Conservation (phyloP, 2,113 vertebrate genomes). For the Crocuta crocuta region DNA sequence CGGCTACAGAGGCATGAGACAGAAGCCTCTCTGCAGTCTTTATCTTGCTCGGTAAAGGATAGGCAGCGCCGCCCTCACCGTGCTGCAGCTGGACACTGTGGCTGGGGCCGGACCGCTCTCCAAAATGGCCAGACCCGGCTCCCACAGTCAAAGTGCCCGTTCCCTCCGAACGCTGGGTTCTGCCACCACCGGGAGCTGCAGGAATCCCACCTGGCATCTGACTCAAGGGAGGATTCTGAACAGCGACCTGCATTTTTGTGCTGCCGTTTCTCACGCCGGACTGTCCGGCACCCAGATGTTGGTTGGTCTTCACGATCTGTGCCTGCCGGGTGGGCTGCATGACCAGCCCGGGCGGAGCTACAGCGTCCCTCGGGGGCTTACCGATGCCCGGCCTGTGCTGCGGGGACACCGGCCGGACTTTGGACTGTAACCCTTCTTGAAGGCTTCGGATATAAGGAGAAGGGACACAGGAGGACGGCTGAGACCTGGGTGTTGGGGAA, state of each 20-base stretch:
- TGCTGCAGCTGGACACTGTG: slow-evolving; percentile 81
- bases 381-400: slow-evolving; percentile 85
- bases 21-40: slow-evolving; percentile 87
- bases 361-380: slow-evolving; percentile 87
- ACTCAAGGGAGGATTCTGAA: slow-evolving; percentile 91
- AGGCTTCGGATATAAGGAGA: slow-evolving; percentile 86
- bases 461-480: slow-evolving; percentile 79
- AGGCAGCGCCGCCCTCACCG: slow-evolving; percentile 79
- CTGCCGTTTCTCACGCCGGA: slow-evolving; percentile 79
- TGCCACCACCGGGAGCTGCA: slow-evolving; percentile 68
- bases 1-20: slow-evolving; percentile 82
- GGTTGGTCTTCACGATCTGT: slow-evolving; percentile 97
- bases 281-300: slow-evolving; percentile 92
- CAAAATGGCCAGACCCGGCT: slow-evolving; percentile 71
- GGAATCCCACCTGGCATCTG: slow-evolving; percentile 89
- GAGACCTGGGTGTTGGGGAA: slow-evolving; percentile 83
- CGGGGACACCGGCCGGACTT: slow-evolving; percentile 86
- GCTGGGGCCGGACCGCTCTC: slow-evolving; percentile 83
- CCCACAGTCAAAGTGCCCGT: background rate
- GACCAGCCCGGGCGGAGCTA: slow-evolving; percentile 90
- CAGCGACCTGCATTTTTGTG: slow-evolving; percentile 82
- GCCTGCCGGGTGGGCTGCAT: slow-evolving; percentile 95
- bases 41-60: slow-evolving; percentile 82
- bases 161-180: slow-evolving; percentile 79
- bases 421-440: slow-evolving; percentile 88